These are phyloP conservation scores for Dastarcus helophoroides DNA, from an alignment of 2,888 invertebrate species.

Conservation along the genomic window DNA sequence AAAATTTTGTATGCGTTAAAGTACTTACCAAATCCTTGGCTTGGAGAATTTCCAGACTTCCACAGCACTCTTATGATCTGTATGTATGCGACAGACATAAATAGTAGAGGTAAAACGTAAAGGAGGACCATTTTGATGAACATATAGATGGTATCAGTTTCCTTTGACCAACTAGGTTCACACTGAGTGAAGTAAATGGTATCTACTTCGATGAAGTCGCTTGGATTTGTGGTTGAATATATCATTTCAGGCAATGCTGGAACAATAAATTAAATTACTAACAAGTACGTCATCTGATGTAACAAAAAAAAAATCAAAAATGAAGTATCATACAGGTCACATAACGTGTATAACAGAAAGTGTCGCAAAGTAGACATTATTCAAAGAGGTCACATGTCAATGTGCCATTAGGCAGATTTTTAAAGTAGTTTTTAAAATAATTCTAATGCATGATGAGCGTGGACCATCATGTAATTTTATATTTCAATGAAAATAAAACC, in stretches of 20 bases:
- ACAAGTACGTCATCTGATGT: slow-evolving; percentile 3
- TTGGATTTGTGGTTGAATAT: slow-evolving; percentile 51
- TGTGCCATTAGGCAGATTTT: too few relatives aligned
- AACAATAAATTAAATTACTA: slow-evolving; percentile 17
- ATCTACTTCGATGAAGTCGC: slow-evolving; percentile 31
- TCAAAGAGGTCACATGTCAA: too few relatives aligned
- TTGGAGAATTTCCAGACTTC: slow-evolving; percentile 66
- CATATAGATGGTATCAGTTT: slow-evolving; percentile 58
- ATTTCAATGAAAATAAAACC: too few relatives aligned
- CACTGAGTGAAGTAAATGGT: slow-evolving; percentile 51
- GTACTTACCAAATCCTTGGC: slow-evolving; percentile 39
- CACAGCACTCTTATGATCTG: slow-evolving; percentile 76
- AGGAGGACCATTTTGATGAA: slow-evolving; percentile 59
- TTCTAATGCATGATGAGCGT: too few relatives aligned
- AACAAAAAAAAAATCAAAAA: too few relatives aligned
- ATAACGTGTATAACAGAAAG: too few relatives aligned
- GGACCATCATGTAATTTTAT: too few relatives aligned
- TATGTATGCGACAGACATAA: slow-evolving; percentile 77
- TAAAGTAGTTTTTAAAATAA: too few relatives aligned
- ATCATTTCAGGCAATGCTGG: slow-evolving; percentile 70
- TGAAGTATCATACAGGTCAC: too few relatives aligned
- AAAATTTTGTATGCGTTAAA: too few relatives aligned
- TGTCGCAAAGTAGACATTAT: too few relatives aligned
- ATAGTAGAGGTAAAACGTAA: slow-evolving; percentile 65
- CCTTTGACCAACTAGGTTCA: slow-evolving; percentile 55